Conservation (phyloP, 2,113 vertebrate genomes). For the Microcebus griseorufus region DNA sequence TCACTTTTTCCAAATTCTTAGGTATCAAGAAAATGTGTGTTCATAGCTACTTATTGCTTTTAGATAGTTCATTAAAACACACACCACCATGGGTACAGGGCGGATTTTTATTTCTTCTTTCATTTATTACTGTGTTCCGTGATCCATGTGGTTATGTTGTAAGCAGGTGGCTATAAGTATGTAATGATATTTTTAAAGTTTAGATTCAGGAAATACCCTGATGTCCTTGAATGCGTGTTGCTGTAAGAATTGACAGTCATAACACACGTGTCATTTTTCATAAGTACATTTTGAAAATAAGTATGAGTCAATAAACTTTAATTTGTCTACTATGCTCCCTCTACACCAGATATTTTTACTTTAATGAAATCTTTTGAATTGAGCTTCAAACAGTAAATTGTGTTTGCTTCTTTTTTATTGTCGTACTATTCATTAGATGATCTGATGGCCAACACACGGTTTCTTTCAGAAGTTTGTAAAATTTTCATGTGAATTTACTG, state of each 20-base stretch:
- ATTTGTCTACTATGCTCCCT: background rate
- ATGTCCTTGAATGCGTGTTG: background rate
- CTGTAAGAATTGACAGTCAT: background rate
- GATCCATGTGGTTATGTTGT: background rate
- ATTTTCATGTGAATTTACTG: background rate
- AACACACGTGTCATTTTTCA: background rate
- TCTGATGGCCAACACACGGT: background rate
- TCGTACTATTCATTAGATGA: background rate
- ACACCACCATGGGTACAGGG: background rate
- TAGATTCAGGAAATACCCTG: background rate
- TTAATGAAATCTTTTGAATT: slow-evolving; percentile 19
- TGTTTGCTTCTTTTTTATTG: background rate
- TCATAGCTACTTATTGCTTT: slow-evolving; percentile 35
- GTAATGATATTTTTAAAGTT: background rate
- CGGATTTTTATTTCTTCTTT: slow-evolving; percentile 34
- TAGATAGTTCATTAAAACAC: slow-evolving; percentile 19
- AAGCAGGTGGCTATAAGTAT: background rate
- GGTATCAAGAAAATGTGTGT: background rate
- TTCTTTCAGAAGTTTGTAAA: background rate
- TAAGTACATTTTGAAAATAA: slow-evolving; percentile 12
- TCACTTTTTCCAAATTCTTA: background rate
- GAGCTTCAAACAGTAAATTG: background rate
- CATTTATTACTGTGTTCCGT: background rate
- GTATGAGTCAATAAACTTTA: background rate
- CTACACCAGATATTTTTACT: background rate